A percentile compares a stretch with the other conserved stretches of the same genome.
phyloP scores from a whole-genome alignment of 2,888 invertebrate species.

The Rosalia funebris region DNA sequence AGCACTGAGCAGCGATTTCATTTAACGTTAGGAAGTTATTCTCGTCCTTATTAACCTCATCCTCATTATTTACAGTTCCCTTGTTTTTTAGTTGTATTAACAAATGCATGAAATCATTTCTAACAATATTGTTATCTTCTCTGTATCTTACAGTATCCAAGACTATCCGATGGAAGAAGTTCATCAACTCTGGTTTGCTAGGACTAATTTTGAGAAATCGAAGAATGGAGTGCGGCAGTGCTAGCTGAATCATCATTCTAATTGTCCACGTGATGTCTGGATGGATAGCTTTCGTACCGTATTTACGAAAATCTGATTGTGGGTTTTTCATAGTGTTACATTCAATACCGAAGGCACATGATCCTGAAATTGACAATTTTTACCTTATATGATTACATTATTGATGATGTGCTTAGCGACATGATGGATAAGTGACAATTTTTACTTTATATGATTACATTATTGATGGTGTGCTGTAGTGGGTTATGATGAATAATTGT shows the following conservation, averaged over 20 bases:
- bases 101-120: slow-evolving; percentile 66
- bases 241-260: neutral
- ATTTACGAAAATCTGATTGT: slow-evolving; percentile 63
- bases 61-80: slow-evolving; percentile 40
- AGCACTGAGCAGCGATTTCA: slow-evolving; percentile 40
- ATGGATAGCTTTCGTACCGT: slow-evolving; percentile 31
- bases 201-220: neutral
- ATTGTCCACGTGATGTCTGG: neutral
- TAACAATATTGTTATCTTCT: slow-evolving; percentile 53
- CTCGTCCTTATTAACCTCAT: slow-evolving; percentile 22
- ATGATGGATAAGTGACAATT: too few species aligned
- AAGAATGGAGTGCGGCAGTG: neutral
- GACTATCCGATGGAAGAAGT: slow-evolving; percentile 50
- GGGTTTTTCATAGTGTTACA: slow-evolving; percentile 67
- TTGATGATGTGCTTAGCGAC: too few species aligned
- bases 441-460: too few species aligned
- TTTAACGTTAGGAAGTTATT: slow-evolving; percentile 27
- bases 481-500: too few species aligned
- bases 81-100: slow-evolving; percentile 61
- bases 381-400: neutral
- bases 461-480: too few species aligned
- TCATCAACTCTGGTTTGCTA: slow-evolving; percentile 25
- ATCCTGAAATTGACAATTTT: slow-evolving; percentile 56
- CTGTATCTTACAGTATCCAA: slow-evolving; percentile 60
- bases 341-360: slow-evolving; percentile 69